Conservation (phyloP, 2,888 invertebrate genomes). For the Drosophila glabriapex region DNA sequence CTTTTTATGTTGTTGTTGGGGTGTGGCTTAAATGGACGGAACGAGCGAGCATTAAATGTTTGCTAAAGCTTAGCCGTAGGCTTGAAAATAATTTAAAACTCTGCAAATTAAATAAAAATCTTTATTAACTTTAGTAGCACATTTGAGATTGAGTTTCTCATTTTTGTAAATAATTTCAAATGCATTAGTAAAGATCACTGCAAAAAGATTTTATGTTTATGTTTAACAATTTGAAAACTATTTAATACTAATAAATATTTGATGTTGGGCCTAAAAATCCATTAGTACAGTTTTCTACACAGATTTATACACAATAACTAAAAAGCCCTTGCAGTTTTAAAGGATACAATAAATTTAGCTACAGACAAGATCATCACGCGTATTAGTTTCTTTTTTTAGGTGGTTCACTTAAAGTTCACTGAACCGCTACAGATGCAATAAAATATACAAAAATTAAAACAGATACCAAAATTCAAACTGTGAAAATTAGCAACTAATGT, state of each 20-base stretch:
- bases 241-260: not conserved
- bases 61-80: not conserved
- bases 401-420: conserved; percentile 33
- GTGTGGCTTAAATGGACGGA: conserved; percentile 31
- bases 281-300: no score
- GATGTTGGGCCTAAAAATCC: rapidly evolving
- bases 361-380: conserved; percentile 5
- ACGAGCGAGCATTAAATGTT: conserved; percentile 4
- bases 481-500: conserved; percentile 58
- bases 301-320: not conserved
- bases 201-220: not conserved
- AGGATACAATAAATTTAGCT: conserved; percentile 2
- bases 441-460: conserved; percentile 4
- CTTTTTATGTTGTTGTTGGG: conserved; percentile 3
- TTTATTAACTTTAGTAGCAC: not conserved
- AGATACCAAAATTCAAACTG: conserved; percentile 43
- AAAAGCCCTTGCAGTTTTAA: not conserved
- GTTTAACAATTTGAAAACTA: not conserved
- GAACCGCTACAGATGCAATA: conserved; percentile 34
- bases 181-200: not conserved
- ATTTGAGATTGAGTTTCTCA: not conserved
- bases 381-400: not conserved
- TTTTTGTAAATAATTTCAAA: not conserved
- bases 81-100: not conserved
- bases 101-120: not conserved